These are phyloP conservation scores for Erythrocebus patas DNA, from an alignment of 2,113 vertebrate genomes.

Conservation along the genomic window DNA sequence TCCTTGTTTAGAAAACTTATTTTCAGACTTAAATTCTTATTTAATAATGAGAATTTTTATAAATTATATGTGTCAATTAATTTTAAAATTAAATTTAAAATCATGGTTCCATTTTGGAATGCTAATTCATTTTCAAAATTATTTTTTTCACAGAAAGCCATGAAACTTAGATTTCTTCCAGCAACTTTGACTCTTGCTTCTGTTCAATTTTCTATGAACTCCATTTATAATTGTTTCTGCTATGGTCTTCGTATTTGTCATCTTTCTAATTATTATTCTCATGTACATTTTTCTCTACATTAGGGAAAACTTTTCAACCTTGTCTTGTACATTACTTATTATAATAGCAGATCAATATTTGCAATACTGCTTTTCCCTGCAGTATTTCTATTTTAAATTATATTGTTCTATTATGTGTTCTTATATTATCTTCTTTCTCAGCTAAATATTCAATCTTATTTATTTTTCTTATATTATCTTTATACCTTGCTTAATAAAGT, in stretches of 20 bases:
- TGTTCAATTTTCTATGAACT: not conserved
- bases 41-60: not conserved
- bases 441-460: not conserved
- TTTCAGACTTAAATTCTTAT: not conserved
- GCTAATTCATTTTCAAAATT: not conserved
- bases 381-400: not conserved
- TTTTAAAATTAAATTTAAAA: not conserved
- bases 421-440: not conserved
- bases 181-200: not conserved
- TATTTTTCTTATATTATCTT: not conserved
- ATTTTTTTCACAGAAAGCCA: not conserved
- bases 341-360: not conserved
- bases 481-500: not conserved
- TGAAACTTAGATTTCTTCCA: not conserved
- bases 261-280: not conserved
- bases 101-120: not conserved
- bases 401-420: not conserved
- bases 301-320: not conserved
- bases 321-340: not conserved
- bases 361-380: not conserved
- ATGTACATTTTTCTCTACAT: not conserved
- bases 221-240: not conserved
- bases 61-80: not conserved
- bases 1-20: not conserved
- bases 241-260: not conserved